Evolutionary conservation across 1,140 invertebrate species (phyloP), one percentile per base, ranked within the genome.

Genomic region (Drosophila asahinai): DNA sequence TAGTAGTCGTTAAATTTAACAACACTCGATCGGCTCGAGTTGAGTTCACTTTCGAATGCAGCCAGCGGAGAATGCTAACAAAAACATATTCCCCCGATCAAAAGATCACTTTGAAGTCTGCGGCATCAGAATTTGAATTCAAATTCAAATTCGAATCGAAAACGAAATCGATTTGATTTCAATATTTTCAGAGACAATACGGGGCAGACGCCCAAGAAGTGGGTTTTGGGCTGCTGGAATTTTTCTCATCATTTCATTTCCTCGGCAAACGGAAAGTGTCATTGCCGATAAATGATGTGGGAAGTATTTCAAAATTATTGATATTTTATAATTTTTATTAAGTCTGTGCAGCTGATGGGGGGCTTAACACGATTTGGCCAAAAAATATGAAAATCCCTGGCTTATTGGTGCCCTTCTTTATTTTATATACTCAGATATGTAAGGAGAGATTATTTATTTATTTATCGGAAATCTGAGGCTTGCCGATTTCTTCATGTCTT

Each of bases 91-190:
- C 30, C 36, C 27, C 74, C 72, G 72, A 78, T 78, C 75, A 70
- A 78, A 78, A 68, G 75, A 49, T 40, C 75, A 78, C 75, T 78
- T 78, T 78, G 75, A 78, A 78, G 75, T 78, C 57, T 1, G n/a
- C 68, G 27, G 33, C 47, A 73, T 52, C 45, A 49, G 33, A 57
- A 64, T 57, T 38, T 11, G 1, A 19, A 73, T n/a, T 27, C 27
- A 17, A 49, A 48, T 33, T 11, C 27, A 11, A 63, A 62, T 65
- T 51, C 19, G 9, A 65, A 30, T 36, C 40, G 33, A 43, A 58
- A 17, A 15, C 40, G 33, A 61, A 59, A 60, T 59, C 36, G 33
- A 77, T 49, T 72, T 51, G 14, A 77, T 55, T 77, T 58, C 57
- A 77, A 76, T 77, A 64, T 52, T 65, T 77, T 77, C 52, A 76